A percentile compares a stretch with the other conserved stretches of the same genome.
Conservation (phyloP, 2,888 invertebrate genomes). For the Nephrotoma appendiculata region DNA sequence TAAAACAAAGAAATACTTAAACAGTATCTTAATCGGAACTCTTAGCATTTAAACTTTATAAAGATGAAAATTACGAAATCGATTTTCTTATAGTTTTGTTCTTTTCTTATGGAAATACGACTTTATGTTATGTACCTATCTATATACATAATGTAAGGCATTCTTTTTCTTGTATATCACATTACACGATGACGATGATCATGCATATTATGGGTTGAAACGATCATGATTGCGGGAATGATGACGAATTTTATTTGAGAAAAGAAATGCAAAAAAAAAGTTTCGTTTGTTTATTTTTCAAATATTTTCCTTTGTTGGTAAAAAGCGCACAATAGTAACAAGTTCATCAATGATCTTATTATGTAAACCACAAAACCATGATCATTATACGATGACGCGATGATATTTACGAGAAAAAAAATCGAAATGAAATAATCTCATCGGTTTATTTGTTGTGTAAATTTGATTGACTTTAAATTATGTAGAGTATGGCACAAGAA, state of each 20-base stretch:
- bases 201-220: background rate
- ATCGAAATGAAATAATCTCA: background rate
- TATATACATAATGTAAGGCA: background rate
- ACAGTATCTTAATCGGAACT: background rate
- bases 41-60: background rate
- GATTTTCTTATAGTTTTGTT: background rate
- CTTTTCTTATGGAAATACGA: background rate
- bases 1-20: background rate
- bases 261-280: background rate
- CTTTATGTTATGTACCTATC: background rate
- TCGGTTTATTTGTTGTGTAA: background rate
- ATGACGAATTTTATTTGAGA: background rate
- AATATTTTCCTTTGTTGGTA: background rate
- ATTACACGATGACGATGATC: background rate
- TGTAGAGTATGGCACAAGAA: background rate
- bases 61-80: background rate
- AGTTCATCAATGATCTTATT: background rate
- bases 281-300: background rate
- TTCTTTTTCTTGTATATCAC: background rate
- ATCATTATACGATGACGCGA: background rate
- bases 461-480: background rate
- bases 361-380: background rate
- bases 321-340: background rate
- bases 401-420: background rate
- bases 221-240: background rate